These are phyloP conservation scores for Scolopax bukidnonensis DNA, from an alignment of 2,797 vertebrate species.

Conservation along the genomic window DNA sequence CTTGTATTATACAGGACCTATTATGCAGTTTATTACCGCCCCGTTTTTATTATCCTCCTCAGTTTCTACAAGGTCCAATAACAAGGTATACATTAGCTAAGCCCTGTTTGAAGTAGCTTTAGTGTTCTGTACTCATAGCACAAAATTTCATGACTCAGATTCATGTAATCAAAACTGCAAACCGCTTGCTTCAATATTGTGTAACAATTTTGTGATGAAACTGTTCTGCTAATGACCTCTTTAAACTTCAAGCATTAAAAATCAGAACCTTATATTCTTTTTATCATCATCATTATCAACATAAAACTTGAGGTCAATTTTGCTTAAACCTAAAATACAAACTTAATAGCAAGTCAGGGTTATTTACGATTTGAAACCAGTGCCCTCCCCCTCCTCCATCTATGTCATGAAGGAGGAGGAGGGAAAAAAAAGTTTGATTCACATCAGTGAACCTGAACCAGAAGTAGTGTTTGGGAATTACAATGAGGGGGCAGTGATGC, in stretches of 20 bases:
- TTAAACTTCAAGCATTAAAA: conserved; percentile 19
- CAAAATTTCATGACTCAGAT: conserved; percentile 69
- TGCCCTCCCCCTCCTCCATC: neutral
- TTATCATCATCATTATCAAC: neutral
- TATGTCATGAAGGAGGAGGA: neutral
- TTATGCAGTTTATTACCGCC: conserved; percentile 33
- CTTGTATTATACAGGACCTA: neutral
- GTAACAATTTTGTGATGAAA: conserved; percentile 57
- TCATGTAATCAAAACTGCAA: conserved; percentile 62
- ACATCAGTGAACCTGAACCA: conserved; percentile 36
- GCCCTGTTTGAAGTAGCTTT: conserved; percentile 68
- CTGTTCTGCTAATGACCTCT: conserved; percentile 52
- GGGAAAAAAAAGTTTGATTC: neutral
- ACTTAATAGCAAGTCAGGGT: neutral
- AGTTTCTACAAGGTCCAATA: conserved; percentile 49
- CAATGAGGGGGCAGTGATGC: conserved; percentile 30
- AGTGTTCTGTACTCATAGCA: conserved; percentile 61
- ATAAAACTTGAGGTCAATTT: neutral
- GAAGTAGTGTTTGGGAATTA: conserved; percentile 8
- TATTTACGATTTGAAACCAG: neutral
- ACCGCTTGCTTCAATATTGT: conserved; percentile 64
- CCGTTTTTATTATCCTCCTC: conserved; percentile 35
- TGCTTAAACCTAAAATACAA: neutral
- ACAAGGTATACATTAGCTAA: conserved; percentile 61
- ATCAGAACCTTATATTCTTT: neutral